Evolutionary conservation across 2,888 invertebrate species (phyloP).

Genomic region (Timema cristinae): DNA sequence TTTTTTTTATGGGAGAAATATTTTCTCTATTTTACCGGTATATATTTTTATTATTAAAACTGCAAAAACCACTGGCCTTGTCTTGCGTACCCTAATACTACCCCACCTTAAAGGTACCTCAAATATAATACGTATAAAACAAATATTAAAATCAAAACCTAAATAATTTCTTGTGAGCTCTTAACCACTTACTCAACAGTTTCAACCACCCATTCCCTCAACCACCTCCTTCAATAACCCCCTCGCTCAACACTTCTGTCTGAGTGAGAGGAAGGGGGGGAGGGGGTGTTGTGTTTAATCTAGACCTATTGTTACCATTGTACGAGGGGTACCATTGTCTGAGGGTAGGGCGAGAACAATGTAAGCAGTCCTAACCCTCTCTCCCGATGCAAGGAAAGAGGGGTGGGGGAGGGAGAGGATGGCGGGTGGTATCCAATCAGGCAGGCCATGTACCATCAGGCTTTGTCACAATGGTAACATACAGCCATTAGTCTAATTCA

Average conservation of each 20-base stretch:
- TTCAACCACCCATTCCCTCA: too few relatives aligned
- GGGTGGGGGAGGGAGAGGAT: not conserved
- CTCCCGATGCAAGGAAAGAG: not conserved
- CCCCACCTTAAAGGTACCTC: too few relatives aligned
- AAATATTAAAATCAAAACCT: too few relatives aligned
- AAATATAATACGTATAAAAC: too few relatives aligned
- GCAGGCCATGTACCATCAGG: constrained; percentile 13
- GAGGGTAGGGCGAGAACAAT: constrained; percentile 12
- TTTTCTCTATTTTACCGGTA: too few relatives aligned
- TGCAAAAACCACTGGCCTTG: too few relatives aligned
- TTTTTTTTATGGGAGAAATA: too few relatives aligned
- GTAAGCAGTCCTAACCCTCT: constrained; percentile 3
- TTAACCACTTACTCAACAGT: too few relatives aligned
- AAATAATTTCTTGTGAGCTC: too few relatives aligned
- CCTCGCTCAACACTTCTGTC: not conserved
- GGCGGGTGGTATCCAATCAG: constrained; percentile 10
- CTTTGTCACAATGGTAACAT: constrained; percentile 10
- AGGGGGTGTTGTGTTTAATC: constrained; percentile 15
- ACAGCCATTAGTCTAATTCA: constrained; percentile 5
- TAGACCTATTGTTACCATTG: constrained; percentile 13
- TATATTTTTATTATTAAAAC: too few relatives aligned
- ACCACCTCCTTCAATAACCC: too few relatives aligned
- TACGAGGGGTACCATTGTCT: constrained; percentile 10
- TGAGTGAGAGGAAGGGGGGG: not conserved
- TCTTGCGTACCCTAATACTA: too few relatives aligned